Percentiles rank a stretch among this genome's conserved stretches.
phyloP scores from a whole-genome alignment of 1,140 invertebrate species.

The Trichonephila clavipes region DNA sequence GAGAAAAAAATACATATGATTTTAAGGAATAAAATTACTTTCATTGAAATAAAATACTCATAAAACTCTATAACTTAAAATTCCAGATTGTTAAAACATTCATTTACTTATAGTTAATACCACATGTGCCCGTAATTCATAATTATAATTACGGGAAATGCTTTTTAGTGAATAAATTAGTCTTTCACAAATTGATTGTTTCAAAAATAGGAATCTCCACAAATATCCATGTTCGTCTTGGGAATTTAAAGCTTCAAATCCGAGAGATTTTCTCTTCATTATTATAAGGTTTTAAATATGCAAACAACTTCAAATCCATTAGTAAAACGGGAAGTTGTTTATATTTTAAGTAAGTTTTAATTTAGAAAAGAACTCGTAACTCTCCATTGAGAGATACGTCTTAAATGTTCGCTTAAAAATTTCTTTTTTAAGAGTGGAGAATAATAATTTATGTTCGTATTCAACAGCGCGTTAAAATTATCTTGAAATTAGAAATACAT shows the following conservation, averaged over 20 bases:
- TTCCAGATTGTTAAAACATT: too few relatives aligned
- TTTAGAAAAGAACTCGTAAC: neutral
- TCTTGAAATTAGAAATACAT: neutral
- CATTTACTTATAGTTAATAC: too few relatives aligned
- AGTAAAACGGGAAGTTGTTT: neutral
- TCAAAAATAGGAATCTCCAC: neutral
- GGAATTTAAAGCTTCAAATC: neutral
- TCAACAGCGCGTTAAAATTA: neutral
- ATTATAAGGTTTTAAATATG: neutral
- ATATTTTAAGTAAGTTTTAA: neutral
- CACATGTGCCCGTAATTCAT: neutral
- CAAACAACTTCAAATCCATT: neutral
- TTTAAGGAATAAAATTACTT: too few relatives aligned
- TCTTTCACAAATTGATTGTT: neutral
- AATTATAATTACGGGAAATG: neutral
- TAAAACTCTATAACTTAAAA: too few relatives aligned
- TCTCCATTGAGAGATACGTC: neutral
- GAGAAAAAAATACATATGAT: too few relatives aligned
- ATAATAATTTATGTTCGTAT: neutral
- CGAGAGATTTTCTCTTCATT: neutral
- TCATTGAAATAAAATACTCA: too few relatives aligned
- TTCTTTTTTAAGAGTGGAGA: neutral
- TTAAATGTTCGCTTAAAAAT: neutral
- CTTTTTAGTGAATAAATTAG: neutral
- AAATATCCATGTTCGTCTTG: neutral